phyloP scores from a whole-genome alignment of 2,797 vertebrate genomes.

The Emydoidea blandingii region DNA sequence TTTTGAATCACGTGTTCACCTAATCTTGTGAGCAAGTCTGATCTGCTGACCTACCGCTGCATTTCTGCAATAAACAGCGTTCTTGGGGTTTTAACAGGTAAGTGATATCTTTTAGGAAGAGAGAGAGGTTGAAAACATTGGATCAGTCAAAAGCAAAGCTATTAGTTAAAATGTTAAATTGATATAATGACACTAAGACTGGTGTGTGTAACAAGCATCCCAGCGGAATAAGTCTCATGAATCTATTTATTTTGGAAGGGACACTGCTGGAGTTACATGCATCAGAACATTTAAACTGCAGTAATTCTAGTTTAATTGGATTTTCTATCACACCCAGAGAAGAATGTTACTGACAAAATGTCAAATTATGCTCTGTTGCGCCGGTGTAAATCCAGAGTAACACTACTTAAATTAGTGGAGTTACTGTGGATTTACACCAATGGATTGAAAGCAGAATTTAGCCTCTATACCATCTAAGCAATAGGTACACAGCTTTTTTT shows the following conservation, averaged over 20 bases:
- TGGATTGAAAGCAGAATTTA: neutral
- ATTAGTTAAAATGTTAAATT: rapidly evolving
- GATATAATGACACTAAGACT: neutral
- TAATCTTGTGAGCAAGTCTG: neutral
- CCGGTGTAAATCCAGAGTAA: neutral
- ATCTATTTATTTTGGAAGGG: neutral
- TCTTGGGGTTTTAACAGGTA: neutral
- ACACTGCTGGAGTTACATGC: rapidly evolving
- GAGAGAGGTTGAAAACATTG: neutral
- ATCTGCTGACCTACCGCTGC: neutral
- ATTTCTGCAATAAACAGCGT: neutral
- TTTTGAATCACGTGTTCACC: neutral
- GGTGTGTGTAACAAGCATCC: neutral
- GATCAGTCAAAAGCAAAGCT: neutral
- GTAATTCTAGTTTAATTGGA: neutral
- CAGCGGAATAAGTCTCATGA: rapidly evolving
- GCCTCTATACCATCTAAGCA: neutral
- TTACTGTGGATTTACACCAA: neutral
- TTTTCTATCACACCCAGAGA: neutral
- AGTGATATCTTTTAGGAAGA: neutral
- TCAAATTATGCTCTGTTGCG: rapidly evolving
- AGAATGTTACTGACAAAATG: rapidly evolving
- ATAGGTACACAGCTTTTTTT: neutral
- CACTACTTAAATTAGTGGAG: neutral
- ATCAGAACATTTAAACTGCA: neutral